These are phyloP conservation scores for Trypoxylon attenuatum DNA, from an alignment of 2,888 invertebrate genomes.

Conservation along the genomic window DNA sequence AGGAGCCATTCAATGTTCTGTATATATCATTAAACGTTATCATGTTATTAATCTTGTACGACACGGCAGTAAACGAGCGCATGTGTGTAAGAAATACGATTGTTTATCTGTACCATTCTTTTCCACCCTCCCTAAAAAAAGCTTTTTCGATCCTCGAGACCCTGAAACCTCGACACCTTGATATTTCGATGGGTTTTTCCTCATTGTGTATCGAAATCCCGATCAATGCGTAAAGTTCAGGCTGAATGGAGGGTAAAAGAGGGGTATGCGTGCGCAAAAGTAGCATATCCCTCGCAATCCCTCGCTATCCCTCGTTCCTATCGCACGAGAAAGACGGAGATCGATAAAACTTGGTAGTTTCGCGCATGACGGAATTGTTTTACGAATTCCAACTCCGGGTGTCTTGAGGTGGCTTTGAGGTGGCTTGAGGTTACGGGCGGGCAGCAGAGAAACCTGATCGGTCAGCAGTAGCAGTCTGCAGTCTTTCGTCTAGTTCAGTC, in stretches of 20 bases:
- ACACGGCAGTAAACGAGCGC: slow-evolving; percentile 40
- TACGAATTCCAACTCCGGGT: slow-evolving; percentile 26
- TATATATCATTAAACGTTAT: slow-evolving; percentile 32
- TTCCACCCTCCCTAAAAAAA: no score
- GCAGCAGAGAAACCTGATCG: not conserved
- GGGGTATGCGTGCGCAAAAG: no score
- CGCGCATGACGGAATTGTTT: slow-evolving; percentile 59
- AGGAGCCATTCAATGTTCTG: slow-evolving; percentile 11
- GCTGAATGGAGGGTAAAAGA: no score
- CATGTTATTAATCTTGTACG: slow-evolving; percentile 33
- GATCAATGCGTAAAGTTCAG: no score
- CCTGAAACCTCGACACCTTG: no score
- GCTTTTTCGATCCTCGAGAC: no score
- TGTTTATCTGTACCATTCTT: slow-evolving; percentile 1
- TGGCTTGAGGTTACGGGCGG: not conserved
- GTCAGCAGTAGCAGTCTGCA: not conserved
- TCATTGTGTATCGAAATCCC: no score
- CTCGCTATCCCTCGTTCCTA: no score
- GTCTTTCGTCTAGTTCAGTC: no score
- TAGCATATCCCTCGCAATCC: no score
- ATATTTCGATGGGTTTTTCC: no score
- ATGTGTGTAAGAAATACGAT: not conserved
- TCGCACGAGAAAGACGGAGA: slow-evolving; percentile 27
- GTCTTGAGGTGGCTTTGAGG: not conserved
- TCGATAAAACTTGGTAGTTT: slow-evolving; percentile 55